A percentile compares a stretch with the other conserved stretches of the same genome.
These are phyloP conservation scores for Parnassius smintheus DNA, from an alignment of 2,888 invertebrate genomes.

Conservation along the genomic window DNA sequence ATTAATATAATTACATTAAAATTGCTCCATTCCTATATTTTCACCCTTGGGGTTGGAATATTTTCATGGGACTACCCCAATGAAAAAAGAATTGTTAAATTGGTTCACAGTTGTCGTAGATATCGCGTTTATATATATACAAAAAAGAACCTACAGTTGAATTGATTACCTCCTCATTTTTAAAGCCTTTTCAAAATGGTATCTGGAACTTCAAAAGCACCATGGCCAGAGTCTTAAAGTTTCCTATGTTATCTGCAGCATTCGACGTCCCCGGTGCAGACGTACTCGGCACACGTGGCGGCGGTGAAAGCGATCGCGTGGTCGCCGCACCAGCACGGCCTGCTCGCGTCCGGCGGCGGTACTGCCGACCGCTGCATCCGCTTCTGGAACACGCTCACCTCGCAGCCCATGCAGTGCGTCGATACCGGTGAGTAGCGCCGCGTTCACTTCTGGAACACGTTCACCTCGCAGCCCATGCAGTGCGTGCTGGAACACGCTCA, in stretches of 20 bases:
- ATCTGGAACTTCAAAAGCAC: too few relatives aligned
- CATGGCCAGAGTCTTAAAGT: too few relatives aligned
- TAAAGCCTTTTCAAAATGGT: too few relatives aligned
- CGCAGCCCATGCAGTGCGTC: conserved; percentile 98
- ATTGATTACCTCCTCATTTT: too few relatives aligned
- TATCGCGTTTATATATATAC: too few relatives aligned
- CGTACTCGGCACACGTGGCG: conserved; percentile 97
- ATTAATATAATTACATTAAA: too few relatives aligned
- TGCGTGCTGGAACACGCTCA: conserved; percentile 80
- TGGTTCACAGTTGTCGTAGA: too few relatives aligned
- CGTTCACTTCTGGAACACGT: conserved; percentile 83
- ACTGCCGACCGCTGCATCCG: conserved; percentile 98
- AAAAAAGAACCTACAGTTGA: too few relatives aligned
- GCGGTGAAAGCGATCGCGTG: conserved; percentile 99
- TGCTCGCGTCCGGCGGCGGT: conserved; percentile 98
- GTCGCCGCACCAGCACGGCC: conserved; percentile 99
- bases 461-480: conserved; percentile 95
- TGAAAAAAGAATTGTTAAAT: too few relatives aligned
- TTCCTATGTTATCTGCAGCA: conserved; percentile 75
- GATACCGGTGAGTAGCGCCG: conserved; percentile 89
- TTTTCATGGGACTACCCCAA: too few relatives aligned
- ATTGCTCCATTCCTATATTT: too few relatives aligned
- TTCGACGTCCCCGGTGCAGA: conserved; percentile 93
- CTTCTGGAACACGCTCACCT: conserved; percentile 99
- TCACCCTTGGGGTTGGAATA: too few relatives aligned